Evolutionary conservation across 1,140 invertebrate genomes (phyloP), one percentile per base, ranked within the genome.

Genomic region (Paramacrobiotus metropolitanus): DNA sequence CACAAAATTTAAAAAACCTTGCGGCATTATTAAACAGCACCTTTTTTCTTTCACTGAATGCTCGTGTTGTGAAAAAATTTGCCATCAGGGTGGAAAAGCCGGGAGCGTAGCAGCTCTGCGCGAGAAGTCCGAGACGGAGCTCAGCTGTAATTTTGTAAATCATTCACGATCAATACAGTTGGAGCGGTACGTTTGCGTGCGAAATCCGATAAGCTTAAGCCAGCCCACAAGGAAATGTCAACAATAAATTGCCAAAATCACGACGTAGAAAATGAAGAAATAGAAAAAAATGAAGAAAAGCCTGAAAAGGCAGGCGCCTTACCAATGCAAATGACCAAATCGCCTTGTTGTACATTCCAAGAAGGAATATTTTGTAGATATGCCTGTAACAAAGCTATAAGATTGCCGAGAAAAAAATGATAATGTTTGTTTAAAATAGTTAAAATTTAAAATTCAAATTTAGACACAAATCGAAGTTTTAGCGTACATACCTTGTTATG

Each of bases 31-130:
- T 24, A 29, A n/a, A 40, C 9, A 40, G 9, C n/a, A 40, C 34
- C 34, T 40, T 40, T 40, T 40, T 40, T n/a, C 34, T 40, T 40
- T 24, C 72, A 68, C 76, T 77, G 66, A 77, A 78, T 44, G 77
- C 77, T 59, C 77, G 68, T 76, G 79, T 80, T 1, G 77, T 78
- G 64, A 79, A 79, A n/a, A 80, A 67, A 66, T 80, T 80, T 1
- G 78, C 78, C 71, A 80, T 76, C 64, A 80, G 70, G 18, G 78
- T 80, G 1, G 77, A 79, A 66, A 80, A 80, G 28, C 78, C 78
- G 9, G 77, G 77, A 21, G 77, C 78, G 61, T 80, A 65, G 69
- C 78, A 80, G 59, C 75, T 77, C 66, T 80, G 78, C 60, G 79
- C 79, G 65, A 80, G 77, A 64, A 80, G 78, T 21, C 78, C 78